Evolutionary conservation across 2,888 invertebrate genomes (phyloP).

Genomic region (Bugula neritina): DNA sequence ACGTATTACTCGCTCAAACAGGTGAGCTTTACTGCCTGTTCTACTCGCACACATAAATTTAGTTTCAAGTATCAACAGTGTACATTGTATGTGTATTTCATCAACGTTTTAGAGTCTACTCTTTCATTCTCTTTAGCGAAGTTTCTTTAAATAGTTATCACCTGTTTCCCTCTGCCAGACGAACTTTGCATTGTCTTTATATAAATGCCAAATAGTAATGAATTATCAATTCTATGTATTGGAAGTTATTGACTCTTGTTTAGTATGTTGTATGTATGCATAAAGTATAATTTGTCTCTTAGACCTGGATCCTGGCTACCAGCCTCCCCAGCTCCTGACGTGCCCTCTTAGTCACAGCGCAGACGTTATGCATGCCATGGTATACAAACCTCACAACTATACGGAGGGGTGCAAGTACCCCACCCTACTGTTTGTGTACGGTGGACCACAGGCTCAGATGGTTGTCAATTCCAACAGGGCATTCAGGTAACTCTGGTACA

Average conservation of each 20-base stretch:
- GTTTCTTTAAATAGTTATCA: no score
- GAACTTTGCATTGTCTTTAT: no score
- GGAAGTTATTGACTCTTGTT: no score
- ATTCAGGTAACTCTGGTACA: slow-evolving; percentile 33
- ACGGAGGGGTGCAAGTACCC: slow-evolving; percentile 69
- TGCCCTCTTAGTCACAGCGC: slow-evolving; percentile 61
- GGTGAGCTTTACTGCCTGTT: not conserved
- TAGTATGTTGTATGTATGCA: no score
- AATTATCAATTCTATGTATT: no score
- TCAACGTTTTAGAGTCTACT: no score
- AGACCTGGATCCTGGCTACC: slow-evolving; percentile 48
- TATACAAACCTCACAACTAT: slow-evolving; percentile 67
- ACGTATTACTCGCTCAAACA: not conserved
- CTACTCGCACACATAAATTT: not conserved
- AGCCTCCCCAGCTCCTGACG: slow-evolving; percentile 68
- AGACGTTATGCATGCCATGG: slow-evolving; percentile 72
- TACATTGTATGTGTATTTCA: no score
- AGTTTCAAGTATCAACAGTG: slow-evolving; percentile 1
- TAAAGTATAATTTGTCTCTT: no score
- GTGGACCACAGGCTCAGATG: slow-evolving; percentile 95
- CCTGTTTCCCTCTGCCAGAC: no score
- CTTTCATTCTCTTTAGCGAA: no score
- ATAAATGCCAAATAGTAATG: no score
- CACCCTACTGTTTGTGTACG: slow-evolving; percentile 91
- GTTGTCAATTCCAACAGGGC: slow-evolving; percentile 77